Conservation (phyloP, 2,888 invertebrate species). For the Cosmia trapezina region DNA sequence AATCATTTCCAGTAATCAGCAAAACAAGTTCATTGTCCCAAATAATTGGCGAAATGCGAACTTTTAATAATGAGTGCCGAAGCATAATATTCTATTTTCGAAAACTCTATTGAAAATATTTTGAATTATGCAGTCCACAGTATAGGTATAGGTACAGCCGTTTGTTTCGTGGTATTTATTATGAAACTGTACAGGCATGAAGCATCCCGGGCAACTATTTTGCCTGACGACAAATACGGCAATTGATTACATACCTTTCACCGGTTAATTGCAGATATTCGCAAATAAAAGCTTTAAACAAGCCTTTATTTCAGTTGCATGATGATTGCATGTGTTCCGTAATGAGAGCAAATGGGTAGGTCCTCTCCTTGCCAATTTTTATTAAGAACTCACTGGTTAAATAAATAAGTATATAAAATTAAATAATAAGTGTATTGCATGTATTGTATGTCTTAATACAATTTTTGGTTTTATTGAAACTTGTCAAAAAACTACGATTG, state of each 20-base stretch:
- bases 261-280: constrained; percentile 17
- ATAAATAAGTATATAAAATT: neutral
- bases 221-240: neutral
- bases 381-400: neutral
- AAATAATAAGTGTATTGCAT: too few species aligned
- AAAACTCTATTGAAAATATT: neutral
- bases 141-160: too few species aligned
- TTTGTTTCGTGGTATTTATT: constrained; percentile 5
- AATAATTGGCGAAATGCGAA: neutral
- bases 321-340: constrained; percentile 1
- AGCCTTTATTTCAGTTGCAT: neutral
- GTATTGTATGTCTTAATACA: neutral
- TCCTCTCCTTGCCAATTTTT: neutral
- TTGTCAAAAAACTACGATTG: neutral
- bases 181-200: neutral
- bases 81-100: neutral
- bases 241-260: constrained; percentile 10
- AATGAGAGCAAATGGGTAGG: neutral
- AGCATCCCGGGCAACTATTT: neutral
- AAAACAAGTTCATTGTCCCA: neutral
- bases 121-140: neutral
- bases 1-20: neutral
- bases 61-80: neutral
- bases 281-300: constrained; percentile 11
- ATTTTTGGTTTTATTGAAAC: neutral